A percentile compares a stretch with the other conserved stretches of the same genome.
Conservation (phyloP, 2,113 vertebrate species). For the Pseudorhombus dupliciocellatus region DNA sequence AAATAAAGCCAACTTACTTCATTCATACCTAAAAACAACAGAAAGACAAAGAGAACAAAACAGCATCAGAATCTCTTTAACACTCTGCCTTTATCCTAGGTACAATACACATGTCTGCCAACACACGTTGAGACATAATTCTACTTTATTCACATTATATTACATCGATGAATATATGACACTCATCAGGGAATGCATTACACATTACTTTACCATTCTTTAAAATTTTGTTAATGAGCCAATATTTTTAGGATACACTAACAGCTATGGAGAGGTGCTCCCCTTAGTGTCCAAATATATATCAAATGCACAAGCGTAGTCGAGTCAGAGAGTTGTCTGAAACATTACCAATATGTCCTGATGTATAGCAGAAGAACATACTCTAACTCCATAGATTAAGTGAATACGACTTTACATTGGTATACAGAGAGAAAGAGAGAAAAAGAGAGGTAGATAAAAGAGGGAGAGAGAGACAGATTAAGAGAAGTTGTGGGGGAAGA, state of each 20-base stretch:
- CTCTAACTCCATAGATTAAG: slow-evolving; percentile 23
- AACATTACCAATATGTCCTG: slow-evolving; percentile 24
- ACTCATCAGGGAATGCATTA: slow-evolving; percentile 10
- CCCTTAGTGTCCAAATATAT: slow-evolving; percentile 45
- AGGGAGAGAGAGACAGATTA: slow-evolving; percentile 23
- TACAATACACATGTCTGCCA: slow-evolving; percentile 42
- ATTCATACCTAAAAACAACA: slow-evolving; percentile 81
- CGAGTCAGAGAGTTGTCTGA: slow-evolving; percentile 33
- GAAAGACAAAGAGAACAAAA: slow-evolving; percentile 73
- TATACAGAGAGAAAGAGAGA: slow-evolving; percentile 48
- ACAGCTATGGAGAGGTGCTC: slow-evolving; percentile 21
- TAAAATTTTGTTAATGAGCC: slow-evolving; percentile 34
- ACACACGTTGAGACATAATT: slow-evolving; percentile 50
- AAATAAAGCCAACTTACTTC: slow-evolving; percentile 81
- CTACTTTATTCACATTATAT: slow-evolving; percentile 73
- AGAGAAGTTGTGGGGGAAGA: slow-evolving; percentile 72
- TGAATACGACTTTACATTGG: slow-evolving; percentile 45
- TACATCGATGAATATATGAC: slow-evolving; percentile 57
- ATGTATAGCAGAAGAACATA: slow-evolving; percentile 24
- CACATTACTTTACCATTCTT: slow-evolving; percentile 12
- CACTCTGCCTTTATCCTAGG: slow-evolving; percentile 18
- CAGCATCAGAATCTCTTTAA: slow-evolving; percentile 63
- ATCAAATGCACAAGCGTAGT: slow-evolving; percentile 46
- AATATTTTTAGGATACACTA: slow-evolving; percentile 31
- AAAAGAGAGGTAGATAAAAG: slow-evolving; percentile 38